phyloP scores from a whole-genome alignment of 2,888 invertebrate species.

The Acanthosepion esculentum region DNA sequence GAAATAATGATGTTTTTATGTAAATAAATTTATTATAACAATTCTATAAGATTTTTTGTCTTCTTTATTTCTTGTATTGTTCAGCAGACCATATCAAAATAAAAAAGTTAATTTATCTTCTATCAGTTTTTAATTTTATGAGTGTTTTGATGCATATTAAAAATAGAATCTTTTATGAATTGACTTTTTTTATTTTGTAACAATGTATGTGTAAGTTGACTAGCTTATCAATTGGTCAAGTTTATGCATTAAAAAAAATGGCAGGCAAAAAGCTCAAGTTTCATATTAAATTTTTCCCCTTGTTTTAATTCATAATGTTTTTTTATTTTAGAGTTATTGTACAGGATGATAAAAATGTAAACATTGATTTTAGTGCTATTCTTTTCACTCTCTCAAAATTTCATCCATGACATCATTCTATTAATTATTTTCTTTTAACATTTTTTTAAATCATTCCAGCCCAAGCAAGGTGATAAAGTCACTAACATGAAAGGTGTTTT shows the following conservation, averaged over 20 bases:
- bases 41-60: neutral
- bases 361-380: too few species aligned
- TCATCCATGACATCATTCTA: too few species aligned
- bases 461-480: too few species aligned
- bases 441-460: too few species aligned
- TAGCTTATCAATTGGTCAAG: neutral
- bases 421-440: too few species aligned
- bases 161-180: neutral
- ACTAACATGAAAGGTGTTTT: too few species aligned
- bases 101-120: neutral
- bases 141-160: neutral
- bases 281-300: neutral
- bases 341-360: too few species aligned
- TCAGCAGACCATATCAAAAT: neutral
- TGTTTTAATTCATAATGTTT: neutral
- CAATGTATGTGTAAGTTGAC: neutral
- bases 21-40: neutral
- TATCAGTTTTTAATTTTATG: neutral
- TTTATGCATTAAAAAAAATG: neutral
- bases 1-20: neutral
- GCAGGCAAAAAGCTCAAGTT: neutral
- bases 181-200: neutral
- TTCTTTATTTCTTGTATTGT: neutral
- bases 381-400: too few species aligned
- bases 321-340: too few species aligned